Evolutionary conservation across 2,888 invertebrate species (phyloP), one percentile per base, ranked within the genome.

Genomic region (Acleris cristana): DNA sequence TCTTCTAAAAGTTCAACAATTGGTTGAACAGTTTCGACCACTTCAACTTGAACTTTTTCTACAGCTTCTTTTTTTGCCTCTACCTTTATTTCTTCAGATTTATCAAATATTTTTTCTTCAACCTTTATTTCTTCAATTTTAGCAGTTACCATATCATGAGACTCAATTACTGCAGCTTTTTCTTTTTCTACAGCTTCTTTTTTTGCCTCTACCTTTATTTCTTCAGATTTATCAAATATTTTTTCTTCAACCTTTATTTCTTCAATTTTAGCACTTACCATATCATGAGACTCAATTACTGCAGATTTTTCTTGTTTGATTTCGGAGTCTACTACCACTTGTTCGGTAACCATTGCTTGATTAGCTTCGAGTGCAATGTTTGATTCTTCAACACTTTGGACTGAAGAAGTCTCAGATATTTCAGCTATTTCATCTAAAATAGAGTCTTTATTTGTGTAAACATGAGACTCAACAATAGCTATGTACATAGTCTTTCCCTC

Each of bases 381-480:
- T 1, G 77, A 74, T 73, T 82, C 77, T 69, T 84, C 80, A 55
- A 77, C 78, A 56, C 78, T 82, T 65, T 82, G 77, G 26, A 79
- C 58, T 1, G 79, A 83, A n/a, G 80, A 76, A 23, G 78, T 82
- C 76, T 88, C 84, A 19, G 85, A 81, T 63, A 83, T 76, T 70
- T 85, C 76, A 3, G 76, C 63, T 8, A 77, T 69, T 60, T 84
- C 84, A 73, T 87, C 84, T 55, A 89, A 82, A 57, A 92, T 87
- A 2, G 86, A 84, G 57, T 91, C 86, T 75, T 84, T 84, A 52
- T 92, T 91, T 3, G 92, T 90, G 26, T 88, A 92, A 7, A 89
- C 87, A 64, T 92, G 92, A 5, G 92, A 80, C 72, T 92, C 89
- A n/a, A 92, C 91, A 45, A 88, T 83, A 2, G 91, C 92, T 52